Percentiles rank a stretch among this genome's conserved stretches.
These are phyloP conservation scores for Phyllotis vaccarum DNA, from an alignment of 2,797 vertebrate species.

Conservation along the genomic window DNA sequence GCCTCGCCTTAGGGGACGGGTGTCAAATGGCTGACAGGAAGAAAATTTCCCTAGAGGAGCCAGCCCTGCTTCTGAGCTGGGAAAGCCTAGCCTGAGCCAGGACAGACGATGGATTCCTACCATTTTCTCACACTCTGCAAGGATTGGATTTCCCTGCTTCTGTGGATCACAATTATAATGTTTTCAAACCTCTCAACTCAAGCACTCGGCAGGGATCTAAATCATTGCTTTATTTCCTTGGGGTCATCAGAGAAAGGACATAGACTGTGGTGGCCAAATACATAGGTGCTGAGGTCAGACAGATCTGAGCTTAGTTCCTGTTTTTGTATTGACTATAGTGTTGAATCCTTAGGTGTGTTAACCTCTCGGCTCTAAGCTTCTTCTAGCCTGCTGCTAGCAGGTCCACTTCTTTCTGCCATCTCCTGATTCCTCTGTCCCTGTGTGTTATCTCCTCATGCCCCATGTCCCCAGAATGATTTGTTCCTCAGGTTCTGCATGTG, in stretches of 20 bases:
- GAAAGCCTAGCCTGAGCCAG: background rate
- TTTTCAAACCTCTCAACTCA: slow-evolving; percentile 23
- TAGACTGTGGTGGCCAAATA: background rate
- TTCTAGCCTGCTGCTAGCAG: background rate
- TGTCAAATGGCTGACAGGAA: background rate
- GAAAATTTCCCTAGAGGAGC: background rate
- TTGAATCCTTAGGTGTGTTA: background rate
- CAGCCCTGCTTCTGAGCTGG: background rate
- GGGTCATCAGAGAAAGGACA: background rate
- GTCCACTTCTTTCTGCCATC: background rate
- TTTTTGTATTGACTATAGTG: background rate
- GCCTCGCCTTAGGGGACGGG: background rate
- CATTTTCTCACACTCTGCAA: slow-evolving; percentile 68
- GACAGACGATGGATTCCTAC: slow-evolving; percentile 51
- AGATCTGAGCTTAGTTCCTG: background rate
- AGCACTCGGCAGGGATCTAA: background rate
- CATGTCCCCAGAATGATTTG: background rate
- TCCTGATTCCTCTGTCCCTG: background rate
- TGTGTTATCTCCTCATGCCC: background rate
- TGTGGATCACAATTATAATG: background rate
- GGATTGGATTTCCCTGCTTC: slow-evolving; percentile 59
- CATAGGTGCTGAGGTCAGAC: background rate
- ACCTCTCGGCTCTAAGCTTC: background rate
- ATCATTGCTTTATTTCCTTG: background rate
- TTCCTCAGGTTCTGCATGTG: background rate